Percentiles rank a stretch among this genome's conserved stretches.
These are phyloP conservation scores for Heliconius cydno DNA, from an alignment of 2,888 invertebrate genomes.

Conservation along the genomic window DNA sequence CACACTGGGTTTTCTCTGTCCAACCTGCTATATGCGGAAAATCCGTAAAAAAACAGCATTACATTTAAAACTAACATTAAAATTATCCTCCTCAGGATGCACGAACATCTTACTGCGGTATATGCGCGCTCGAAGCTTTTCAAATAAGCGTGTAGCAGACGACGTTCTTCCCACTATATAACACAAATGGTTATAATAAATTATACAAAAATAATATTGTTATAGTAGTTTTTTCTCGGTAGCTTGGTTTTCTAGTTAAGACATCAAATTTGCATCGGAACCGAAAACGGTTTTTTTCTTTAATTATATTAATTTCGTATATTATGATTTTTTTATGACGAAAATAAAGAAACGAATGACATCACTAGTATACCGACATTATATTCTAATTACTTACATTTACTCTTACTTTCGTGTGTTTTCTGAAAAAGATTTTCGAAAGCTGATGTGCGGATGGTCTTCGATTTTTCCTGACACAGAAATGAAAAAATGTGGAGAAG, in stretches of 20 bases:
- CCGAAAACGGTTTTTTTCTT: too few species aligned
- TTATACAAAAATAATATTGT: background rate
- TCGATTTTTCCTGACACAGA: slow-evolving; percentile 13
- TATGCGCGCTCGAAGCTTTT: slow-evolving; percentile 67
- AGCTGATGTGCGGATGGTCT: background rate
- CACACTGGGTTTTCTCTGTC: background rate
- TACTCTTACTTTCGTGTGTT: slow-evolving; percentile 2
- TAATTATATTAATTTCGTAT: too few species aligned
- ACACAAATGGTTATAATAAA: background rate
- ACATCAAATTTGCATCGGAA: too few species aligned
- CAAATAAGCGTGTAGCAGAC: slow-evolving; percentile 70
- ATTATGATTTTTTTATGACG: too few species aligned
- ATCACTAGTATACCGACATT: background rate
- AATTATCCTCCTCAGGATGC: slow-evolving; percentile 63
- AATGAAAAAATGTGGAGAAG: too few species aligned
- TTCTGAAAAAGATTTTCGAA: slow-evolving; percentile 4
- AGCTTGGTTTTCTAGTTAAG: too few species aligned
- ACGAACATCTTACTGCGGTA: slow-evolving; percentile 65
- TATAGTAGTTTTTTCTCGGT: too few species aligned
- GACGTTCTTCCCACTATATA: slow-evolving; percentile 58
- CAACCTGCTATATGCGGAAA: background rate
- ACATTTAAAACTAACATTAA: background rate
- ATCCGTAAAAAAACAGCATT: background rate
- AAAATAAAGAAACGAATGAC: background rate
- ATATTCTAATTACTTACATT: background rate